Conservation (phyloP, 2,888 invertebrate species). For the Cordylochernes scorpioides region DNA sequence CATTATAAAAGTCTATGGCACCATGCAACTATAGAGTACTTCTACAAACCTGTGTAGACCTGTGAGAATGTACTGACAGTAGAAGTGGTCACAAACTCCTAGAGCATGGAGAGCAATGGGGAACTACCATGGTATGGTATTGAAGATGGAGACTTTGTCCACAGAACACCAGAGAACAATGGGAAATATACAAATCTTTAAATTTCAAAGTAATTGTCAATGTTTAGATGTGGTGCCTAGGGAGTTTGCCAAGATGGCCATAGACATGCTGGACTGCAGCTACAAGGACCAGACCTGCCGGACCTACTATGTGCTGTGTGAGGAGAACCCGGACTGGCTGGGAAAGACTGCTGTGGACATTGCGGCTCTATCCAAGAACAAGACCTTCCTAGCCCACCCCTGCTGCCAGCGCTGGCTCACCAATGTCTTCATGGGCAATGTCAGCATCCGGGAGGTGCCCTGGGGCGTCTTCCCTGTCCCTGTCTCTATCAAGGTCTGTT, state of each 20-base stretch:
- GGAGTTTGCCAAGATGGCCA: constrained; percentile 21
- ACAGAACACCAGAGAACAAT: too few relatives aligned
- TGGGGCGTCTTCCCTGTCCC: constrained; percentile 18
- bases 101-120: too few relatives aligned
- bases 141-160: too few relatives aligned
- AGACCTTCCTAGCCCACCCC: constrained; percentile 20
- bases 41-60: too few relatives aligned
- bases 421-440: constrained; percentile 18
- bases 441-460: constrained; percentile 18
- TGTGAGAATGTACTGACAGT: too few relatives aligned
- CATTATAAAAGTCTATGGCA: too few relatives aligned
- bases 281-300: constrained; percentile 13
- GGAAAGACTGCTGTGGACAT: constrained; percentile 14
- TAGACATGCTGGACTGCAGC: constrained; percentile 13
- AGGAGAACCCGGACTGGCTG: constrained; percentile 13
- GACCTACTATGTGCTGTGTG: constrained; percentile 14
- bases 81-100: too few relatives aligned
- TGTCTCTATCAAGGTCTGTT: constrained; percentile 19
- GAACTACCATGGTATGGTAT: too few relatives aligned
- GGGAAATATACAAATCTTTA: too few relatives aligned
- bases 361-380: constrained; percentile 12
- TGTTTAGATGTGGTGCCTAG: constrained; percentile 15
- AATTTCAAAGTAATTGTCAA: background rate
- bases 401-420: constrained; percentile 22
- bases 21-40: too few relatives aligned